A percentile compares a stretch with the other conserved stretches of the same genome.
These are phyloP conservation scores for Semnornis frantzii DNA, from an alignment of 2,113 vertebrate genomes.

Conservation along the genomic window DNA sequence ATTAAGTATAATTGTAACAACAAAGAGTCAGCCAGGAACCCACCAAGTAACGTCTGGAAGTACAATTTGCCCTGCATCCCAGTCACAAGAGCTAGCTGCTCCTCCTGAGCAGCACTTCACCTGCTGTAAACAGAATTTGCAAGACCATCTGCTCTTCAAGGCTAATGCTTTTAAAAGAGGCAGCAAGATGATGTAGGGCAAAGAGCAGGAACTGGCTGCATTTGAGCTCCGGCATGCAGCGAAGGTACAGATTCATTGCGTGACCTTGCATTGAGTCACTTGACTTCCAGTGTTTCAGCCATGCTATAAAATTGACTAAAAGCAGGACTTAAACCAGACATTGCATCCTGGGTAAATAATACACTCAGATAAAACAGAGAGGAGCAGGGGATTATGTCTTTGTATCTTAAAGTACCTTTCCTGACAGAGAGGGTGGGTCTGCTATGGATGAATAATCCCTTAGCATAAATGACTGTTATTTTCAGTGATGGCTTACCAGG, in stretches of 20 bases:
- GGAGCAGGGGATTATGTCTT: slow-evolving; percentile 34
- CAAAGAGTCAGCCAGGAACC: not conserved
- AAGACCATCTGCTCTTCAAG: not conserved
- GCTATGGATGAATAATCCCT: slow-evolving; percentile 24
- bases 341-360: slow-evolving; percentile 32
- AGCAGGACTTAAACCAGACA: slow-evolving; percentile 35
- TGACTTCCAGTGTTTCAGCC: slow-evolving; percentile 28
- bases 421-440: slow-evolving; percentile 22
- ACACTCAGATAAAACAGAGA: not conserved
- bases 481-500: slow-evolving; percentile 27
- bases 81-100: not conserved
- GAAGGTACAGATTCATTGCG: not conserved
- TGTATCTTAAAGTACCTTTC: slow-evolving; percentile 32
- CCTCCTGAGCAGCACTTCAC: not conserved
- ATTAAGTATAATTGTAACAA: too few species aligned
- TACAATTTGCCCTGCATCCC: not conserved
- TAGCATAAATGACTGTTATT: slow-evolving; percentile 58
- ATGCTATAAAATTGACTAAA: slow-evolving; percentile 48
- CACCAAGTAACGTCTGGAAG: slow-evolving; percentile 28
- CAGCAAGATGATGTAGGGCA: not conserved
- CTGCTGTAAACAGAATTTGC: not conserved
- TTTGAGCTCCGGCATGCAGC: not conserved
- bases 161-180: not conserved
- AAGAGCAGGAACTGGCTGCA: slow-evolving; percentile 17
- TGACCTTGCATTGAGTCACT: slow-evolving; percentile 61